Evolutionary conservation across 2,888 invertebrate genomes (phyloP), one percentile per base, ranked within the genome.

Genomic region (Temnothorax ravouxi): DNA sequence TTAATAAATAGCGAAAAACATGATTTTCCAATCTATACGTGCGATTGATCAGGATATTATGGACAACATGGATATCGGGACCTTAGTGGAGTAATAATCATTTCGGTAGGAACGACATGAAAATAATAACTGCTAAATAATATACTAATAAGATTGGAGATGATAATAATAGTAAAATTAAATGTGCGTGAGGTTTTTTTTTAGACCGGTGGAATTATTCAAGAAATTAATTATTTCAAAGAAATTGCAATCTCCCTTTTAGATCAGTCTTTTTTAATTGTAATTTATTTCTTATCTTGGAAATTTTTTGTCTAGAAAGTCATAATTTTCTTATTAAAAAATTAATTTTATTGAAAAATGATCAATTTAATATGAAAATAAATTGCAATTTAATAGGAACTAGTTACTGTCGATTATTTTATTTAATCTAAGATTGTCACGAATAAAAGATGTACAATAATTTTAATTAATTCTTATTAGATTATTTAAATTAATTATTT

Each of bases 401-500:
- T 50, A 41, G 2, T 41, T 41, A 18, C 15, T 47, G 4, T 50
- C 50, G 18, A 50, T 50, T 18, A 50, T 50, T 50, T 50, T 50
- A 18, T 18, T 50, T 50, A 50, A 18, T 50, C 2, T 18, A 1
- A 50, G 50, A 50, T 18, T 50, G 6, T 18, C 18, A 50, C 2
- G 6, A 18, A 50, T 50, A 5, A 47, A 47, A 47, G 4, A 47
- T 47, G 47, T 47, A 34, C 34, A 41, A 18, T 9, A 50, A 50
- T 50, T 18, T 50, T 50, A 50, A 15, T 50, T 66, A 50, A 47
- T 29, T 34, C n/a, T 34, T 61, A 34, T 50, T 34, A n/a, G 25
- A 52, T 29, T 69, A 69, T 50, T 34, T 29, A 18, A 69, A 25
- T 50, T 29, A 69, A 25, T 69, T 50, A 50, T 29, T 67, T 67